Base-by-base conservation (phyloP, 2,797 vertebrate genomes). In the Sciurus vulgaris region DNA sequence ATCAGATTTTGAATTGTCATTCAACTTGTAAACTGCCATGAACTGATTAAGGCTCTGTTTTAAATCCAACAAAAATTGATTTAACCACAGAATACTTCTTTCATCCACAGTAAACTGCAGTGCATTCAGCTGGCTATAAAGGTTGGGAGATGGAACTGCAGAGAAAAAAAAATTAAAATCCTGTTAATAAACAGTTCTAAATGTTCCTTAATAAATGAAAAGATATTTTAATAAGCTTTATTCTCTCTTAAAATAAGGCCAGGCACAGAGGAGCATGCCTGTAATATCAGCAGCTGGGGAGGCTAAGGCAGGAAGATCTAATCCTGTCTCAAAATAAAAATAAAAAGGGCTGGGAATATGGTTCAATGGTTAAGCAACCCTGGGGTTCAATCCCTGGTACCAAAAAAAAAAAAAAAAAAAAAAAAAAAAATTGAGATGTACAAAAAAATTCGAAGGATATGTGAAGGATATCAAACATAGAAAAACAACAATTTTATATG, bases 11-110 rank as follows among this genome's bases (percentile, higher is more conserved):
- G 99, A 99, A 7, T 98, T 99, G 98, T 99, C 99, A 89, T 98
- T 99, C 98, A 99, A 99, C 98, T 99, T 99, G 98, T 99, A 99
- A 98, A 99, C 99, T 97, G 99, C 98, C 99, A 99, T 99, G 98
- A 99, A 99, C 97, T 99, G 99, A 98, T 98, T 99, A 97, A 99
- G 99, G 98, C 99, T 99, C 97, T 99, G 99, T 96, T 99, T 98
- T 98, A 99, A 99, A 98, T 99, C 99, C 91, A 99, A 98, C 22
- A 99, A 98, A 95, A 99, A 99, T 61, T 99, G 99, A 98, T 99
- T 99, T 97, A 99, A 97, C 99, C 99, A 99, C 67, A 99, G 98
- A 98, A 99, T 99, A 98, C 99, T 99, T 97, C 99, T 99, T 41
- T 99, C 98, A 98, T 99, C 99, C 98, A 99, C 97, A 49, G 99